phyloP scores from a whole-genome alignment of 2,797 vertebrate genomes.

The Mallotus villosus region DNA sequence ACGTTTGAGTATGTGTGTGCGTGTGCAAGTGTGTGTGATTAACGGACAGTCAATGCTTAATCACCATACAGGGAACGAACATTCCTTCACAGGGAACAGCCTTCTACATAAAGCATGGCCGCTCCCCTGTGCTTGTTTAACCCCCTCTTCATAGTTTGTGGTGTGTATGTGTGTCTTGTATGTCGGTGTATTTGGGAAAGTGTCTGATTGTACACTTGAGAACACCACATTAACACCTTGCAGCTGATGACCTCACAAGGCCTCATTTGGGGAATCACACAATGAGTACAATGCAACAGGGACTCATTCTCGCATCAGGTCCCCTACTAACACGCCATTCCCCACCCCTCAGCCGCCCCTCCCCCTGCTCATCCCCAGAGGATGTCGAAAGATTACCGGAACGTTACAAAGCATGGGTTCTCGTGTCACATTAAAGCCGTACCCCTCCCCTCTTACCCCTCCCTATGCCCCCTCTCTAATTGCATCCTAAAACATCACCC shows the following conservation, averaged over 20 bases:
- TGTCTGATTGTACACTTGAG: slow-evolving; percentile 26
- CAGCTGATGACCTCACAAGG: slow-evolving; percentile 50
- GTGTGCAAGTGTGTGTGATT: slow-evolving; percentile 33
- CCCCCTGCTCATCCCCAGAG: slow-evolving; percentile 30
- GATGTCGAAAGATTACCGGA: slow-evolving; percentile 51
- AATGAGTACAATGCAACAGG: slow-evolving; percentile 49
- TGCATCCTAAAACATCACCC: slow-evolving; percentile 65
- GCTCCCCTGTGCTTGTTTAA: slow-evolving; percentile 49
- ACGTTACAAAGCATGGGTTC: slow-evolving; percentile 38
- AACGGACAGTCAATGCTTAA: slow-evolving; percentile 44
- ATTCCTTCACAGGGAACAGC: slow-evolving; percentile 28
- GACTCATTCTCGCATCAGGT: slow-evolving; percentile 36
- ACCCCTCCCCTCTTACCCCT: slow-evolving; percentile 17
- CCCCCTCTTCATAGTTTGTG: slow-evolving; percentile 37
- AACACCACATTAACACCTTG: slow-evolving; percentile 63
- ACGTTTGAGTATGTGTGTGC: slow-evolving; percentile 22
- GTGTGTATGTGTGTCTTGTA: slow-evolving; percentile 30
- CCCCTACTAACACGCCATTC: not conserved
- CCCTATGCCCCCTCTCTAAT: slow-evolving; percentile 45
- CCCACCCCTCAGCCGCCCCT: not conserved
- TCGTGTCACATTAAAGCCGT: slow-evolving; percentile 64
- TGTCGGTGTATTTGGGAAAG: not conserved
- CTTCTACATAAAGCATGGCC: slow-evolving; percentile 28
- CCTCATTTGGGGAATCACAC: slow-evolving; percentile 52
- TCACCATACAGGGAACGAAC: slow-evolving; percentile 46